Evolutionary conservation across 1,140 invertebrate species (phyloP), one percentile per base, ranked within the genome.

Genomic region (Drosophila kikkawai): DNA sequence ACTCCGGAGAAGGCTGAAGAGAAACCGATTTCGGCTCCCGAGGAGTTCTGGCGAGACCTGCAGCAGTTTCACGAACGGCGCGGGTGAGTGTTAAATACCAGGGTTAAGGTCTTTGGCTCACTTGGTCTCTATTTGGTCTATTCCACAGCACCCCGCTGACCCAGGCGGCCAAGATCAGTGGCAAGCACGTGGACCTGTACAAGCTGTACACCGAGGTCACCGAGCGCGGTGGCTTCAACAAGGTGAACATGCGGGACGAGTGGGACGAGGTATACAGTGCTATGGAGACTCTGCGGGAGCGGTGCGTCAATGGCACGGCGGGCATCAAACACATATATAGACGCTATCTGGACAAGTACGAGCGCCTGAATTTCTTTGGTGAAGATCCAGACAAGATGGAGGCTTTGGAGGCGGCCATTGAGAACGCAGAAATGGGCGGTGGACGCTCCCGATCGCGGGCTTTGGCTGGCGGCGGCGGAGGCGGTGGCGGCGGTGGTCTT

Each of bases 151-250:
- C 97, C 42, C 94, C 96, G 44, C 96, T 97, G 91, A 95, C 95
- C 77, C 95, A 95, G 83, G 92, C 94, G 58, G 97, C 98, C 56
- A 95, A 96, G 93, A 96, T 99, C 67, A 97, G 96, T 94, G 97
- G 98, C 42, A 95, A 96, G 80, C 96, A 98, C 93, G 95, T 99
- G 88, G 98, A 99, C 94, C 94, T 99, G 55, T 98, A 97, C 93
- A 95, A 96, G 50, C 95, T 99, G 56, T 99, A 99, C 93, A 95
- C 95, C 75, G 95, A 98, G 83, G 98, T 99, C n/a, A 98, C 97
- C 70, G 95, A 96, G 57, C 95, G 96, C 87, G 98, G 98, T 84
- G 98, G 98, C 91, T 97, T 98, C 95, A 95, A 97, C 82, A 98
- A 98, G 95, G 98, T 99, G 93, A 95, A 94, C 61, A 82, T 85